Conservation (phyloP, 2,888 invertebrate genomes). For the Rhagophthalmus giganteus region DNA sequence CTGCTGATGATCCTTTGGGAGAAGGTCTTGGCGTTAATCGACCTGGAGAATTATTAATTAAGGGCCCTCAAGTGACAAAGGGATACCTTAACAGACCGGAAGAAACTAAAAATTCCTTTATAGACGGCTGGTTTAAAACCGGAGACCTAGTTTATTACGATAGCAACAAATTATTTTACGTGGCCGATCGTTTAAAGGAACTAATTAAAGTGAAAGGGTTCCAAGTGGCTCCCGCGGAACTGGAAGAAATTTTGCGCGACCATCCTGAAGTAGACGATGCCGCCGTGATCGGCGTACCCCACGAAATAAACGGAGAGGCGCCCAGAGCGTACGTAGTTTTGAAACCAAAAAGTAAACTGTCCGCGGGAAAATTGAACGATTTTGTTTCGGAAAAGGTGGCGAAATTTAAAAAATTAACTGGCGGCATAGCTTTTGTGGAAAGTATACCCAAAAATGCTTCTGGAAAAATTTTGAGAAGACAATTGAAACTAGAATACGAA, state of each 20-base stretch:
- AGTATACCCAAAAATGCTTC: constrained; percentile 74
- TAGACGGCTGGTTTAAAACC: constrained; percentile 74
- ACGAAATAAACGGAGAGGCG: constrained; percentile 68
- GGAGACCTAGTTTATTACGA: constrained; percentile 65
- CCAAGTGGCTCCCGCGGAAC: constrained; percentile 84
- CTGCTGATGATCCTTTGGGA: constrained; percentile 48
- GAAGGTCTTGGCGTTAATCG: constrained; percentile 48
- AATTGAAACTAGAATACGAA: constrained; percentile 8
- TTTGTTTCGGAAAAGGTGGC: constrained; percentile 70
- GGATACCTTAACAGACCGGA: constrained; percentile 76
- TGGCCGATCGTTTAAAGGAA: constrained; percentile 79
- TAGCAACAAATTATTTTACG: constrained; percentile 66
- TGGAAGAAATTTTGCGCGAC: constrained; percentile 71
- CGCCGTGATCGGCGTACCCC: constrained; percentile 77
- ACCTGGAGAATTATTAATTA: constrained; percentile 73
- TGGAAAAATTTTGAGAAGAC: constrained; percentile 72
- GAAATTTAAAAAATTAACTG: constrained; percentile 71
- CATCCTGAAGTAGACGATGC: constrained; percentile 76
- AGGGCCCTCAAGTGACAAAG: constrained; percentile 81
- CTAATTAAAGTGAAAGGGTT: constrained; percentile 75
- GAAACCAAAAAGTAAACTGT: constrained; percentile 52
- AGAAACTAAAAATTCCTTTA: constrained; percentile 70
- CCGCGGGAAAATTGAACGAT: constrained; percentile 60
- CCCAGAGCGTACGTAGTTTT: constrained; percentile 73
- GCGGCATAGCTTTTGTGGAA: constrained; percentile 67